Evolutionary conservation across 2,888 invertebrate species (phyloP), one percentile per base, ranked within the genome.

Genomic region (Scaptomyza reducta): DNA sequence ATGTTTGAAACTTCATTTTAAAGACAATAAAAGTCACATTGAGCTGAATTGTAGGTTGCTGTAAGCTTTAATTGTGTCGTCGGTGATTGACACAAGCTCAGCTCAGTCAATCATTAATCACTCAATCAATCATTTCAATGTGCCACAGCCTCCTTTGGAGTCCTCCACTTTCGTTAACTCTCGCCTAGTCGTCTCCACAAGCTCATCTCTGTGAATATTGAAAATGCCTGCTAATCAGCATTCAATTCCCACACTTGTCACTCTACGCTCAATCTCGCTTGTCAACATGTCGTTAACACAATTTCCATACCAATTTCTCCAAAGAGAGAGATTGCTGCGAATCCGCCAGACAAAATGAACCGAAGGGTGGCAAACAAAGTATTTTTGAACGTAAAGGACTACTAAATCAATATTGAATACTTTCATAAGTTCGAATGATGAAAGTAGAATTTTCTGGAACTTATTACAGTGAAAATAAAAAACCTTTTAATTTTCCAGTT

Each of bases 201-300:
- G 59, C 60, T 58, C 45, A 18, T 42, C 44, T 58, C 74, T 57
- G 46, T 40, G 40, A 31, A 60, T 60, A 38, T 60, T 51, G 44
- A 5, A 67, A 83, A 81, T 76, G 76, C 65, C 41, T 27, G 57
- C 73, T 80, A 74, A 80, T 84, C 79, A 75, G 61, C 77, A 69
- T 54, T 72, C 65, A 59, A 42, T 51, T 69, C 66, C 59, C 74
- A 68, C 65, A 68, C 54, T 70, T 75, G 67, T 74, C 75, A 70
- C 76, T 78, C 76, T 76, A 65, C 78, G 76, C 82, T 87, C 80
- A 85, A 87, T 90, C 88, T 82, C 77, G 79, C 85, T 86, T 90
- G 90, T 89, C 90, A 90, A 87, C 89, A 88, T 88, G 84, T 87
- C 89, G 83, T 76, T 88, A 84, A 83, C 87, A 85, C 81, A 86